Percentiles rank a stretch among this genome's conserved stretches.
Evolutionary conservation across 2,797 vertebrate species (phyloP).

Genomic region (Trichosurus vulpecula): DNA sequence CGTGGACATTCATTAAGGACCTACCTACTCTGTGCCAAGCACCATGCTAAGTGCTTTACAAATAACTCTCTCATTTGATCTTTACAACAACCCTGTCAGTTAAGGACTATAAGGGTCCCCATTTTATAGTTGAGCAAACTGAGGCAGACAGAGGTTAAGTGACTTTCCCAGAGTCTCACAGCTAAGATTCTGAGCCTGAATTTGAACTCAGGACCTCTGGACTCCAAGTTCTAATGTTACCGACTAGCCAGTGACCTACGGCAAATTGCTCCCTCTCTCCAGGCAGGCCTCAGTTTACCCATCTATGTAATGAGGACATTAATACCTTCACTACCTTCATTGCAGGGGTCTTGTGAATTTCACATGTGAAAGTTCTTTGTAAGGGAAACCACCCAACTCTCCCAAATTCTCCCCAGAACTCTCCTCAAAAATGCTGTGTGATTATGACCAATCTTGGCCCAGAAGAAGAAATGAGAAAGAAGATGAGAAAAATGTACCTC

Average conservation of each 20-base stretch:
- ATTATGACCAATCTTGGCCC: neutral
- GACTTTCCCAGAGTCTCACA: neutral
- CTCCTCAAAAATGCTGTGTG: neutral
- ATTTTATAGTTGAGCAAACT: neutral
- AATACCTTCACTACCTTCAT: neutral
- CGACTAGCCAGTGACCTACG: neutral
- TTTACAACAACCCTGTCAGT: fast-evolving
- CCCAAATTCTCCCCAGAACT: neutral
- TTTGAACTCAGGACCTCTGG: neutral
- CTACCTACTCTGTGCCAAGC: neutral
- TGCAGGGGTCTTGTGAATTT: neutral
- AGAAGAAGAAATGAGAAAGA: neutral
- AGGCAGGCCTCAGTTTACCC: neutral
- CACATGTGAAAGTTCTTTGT: neutral
- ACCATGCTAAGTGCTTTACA: neutral
- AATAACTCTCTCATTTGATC: neutral
- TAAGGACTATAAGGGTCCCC: neutral
- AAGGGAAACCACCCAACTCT: neutral
- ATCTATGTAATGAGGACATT: neutral
- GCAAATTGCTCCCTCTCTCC: neutral
- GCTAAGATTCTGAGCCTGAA: neutral
- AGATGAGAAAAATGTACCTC: neutral
- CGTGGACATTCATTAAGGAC: neutral
- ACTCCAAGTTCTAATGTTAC: neutral
- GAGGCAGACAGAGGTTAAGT: neutral